Percentiles rank a stretch among this genome's conserved stretches.
These are phyloP conservation scores for Oophaga pumilio DNA, from an alignment of 2,113 vertebrate genomes.

Conservation along the genomic window DNA sequence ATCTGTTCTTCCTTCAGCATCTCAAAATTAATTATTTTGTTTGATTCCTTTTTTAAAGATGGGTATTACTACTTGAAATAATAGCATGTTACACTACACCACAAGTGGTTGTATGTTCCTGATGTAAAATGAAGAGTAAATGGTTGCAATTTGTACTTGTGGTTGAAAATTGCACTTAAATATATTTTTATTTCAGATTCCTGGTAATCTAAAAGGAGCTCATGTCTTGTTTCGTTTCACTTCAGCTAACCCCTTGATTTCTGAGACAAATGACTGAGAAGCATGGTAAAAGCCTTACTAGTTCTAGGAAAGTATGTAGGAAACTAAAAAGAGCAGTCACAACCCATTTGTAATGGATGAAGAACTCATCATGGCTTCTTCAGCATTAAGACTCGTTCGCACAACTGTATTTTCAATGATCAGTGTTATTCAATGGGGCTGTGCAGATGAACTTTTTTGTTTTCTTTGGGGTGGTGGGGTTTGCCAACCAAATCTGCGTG, in stretches of 20 bases:
- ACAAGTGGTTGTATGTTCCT: conserved; percentile 53
- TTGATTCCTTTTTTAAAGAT: neutral
- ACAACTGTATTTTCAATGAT: too few relatives aligned
- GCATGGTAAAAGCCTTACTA: neutral
- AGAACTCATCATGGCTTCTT: neutral
- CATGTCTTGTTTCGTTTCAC: conserved; percentile 30
- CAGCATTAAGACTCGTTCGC: too few relatives aligned
- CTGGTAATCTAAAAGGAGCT: conserved; percentile 26
- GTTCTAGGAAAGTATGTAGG: neutral
- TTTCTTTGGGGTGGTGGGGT: too few relatives aligned
- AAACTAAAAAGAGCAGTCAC: neutral
- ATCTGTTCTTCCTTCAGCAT: neutral
- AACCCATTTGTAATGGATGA: neutral
- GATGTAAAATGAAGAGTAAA: conserved; percentile 49
- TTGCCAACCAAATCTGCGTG: too few relatives aligned
- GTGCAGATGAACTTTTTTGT: too few relatives aligned
- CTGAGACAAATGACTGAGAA: neutral
- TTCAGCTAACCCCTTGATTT: conserved; percentile 27
- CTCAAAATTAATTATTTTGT: neutral
- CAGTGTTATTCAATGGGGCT: too few relatives aligned
- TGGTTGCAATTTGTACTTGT: conserved; percentile 57
- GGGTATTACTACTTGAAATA: conserved; percentile 46
- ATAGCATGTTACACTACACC: conserved; percentile 46
- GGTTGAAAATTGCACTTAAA: conserved; percentile 49
- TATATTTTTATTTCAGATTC: conserved; percentile 54